A percentile compares a stretch with the other conserved stretches of the same genome.
Evolutionary conservation across 1,140 invertebrate genomes (phyloP).

Genomic region (Lepidotrigona ventralis): DNA sequence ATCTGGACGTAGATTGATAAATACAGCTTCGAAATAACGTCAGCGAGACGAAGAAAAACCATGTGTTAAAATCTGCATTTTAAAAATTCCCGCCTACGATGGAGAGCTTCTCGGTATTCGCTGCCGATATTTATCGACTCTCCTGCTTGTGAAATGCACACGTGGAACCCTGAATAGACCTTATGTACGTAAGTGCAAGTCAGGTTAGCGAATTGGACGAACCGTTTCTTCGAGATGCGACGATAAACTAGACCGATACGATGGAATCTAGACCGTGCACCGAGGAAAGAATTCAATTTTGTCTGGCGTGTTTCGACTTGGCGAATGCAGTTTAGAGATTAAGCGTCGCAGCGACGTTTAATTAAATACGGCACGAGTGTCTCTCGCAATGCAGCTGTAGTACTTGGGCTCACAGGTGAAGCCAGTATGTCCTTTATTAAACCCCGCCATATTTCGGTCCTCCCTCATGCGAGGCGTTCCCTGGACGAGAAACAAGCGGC

Average conservation of each 20-base stretch:
- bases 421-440: conserved; percentile 41
- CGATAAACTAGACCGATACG: neutral
- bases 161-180: neutral
- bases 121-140: neutral
- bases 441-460: conserved; percentile 36
- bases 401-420: conserved; percentile 2
- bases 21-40: conserved; percentile 19
- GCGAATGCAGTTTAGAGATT: conserved; percentile 40
- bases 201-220: neutral
- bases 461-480: conserved; percentile 14
- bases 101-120: too few species aligned
- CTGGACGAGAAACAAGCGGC: neutral
- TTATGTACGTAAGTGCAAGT: neutral
- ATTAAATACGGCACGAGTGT: conserved; percentile 36
- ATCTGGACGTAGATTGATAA: conserved; percentile 11
- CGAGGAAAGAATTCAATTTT: conserved; percentile 44
- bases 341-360: conserved; percentile 40
- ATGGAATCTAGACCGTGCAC: too few species aligned
- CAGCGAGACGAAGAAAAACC: neutral
- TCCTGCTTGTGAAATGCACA: neutral
- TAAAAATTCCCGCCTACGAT: neutral
- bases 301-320: conserved; percentile 7
- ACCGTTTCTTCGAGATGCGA: neutral
- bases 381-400: conserved; percentile 25
- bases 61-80: conserved; percentile 12